Percentiles rank a stretch among this genome's conserved stretches.
These are phyloP conservation scores for Delphinus delphis DNA, from an alignment of 2,113 vertebrate genomes.

Conservation along the genomic window DNA sequence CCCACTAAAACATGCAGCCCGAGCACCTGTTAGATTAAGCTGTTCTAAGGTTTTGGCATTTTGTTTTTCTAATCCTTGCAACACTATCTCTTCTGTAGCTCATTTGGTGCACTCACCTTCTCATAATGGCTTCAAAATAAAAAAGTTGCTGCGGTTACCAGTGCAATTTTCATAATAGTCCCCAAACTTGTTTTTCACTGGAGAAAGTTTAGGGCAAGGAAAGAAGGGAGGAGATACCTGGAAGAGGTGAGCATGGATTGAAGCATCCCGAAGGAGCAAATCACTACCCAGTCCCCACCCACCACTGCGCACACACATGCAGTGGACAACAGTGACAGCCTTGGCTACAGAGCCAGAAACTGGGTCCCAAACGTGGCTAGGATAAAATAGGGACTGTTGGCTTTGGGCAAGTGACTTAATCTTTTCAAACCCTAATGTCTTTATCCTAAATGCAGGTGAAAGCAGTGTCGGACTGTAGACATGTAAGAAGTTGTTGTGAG, in stretches of 20 bases:
- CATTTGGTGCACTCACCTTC: background rate
- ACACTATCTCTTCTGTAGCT: background rate
- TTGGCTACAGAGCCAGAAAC: background rate
- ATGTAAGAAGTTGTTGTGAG: background rate
- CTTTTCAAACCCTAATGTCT: background rate
- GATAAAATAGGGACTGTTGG: background rate
- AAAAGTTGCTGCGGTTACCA: background rate
- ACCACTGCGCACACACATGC: accelerated
- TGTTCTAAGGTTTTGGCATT: background rate
- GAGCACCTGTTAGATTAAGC: background rate
- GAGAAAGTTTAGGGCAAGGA: background rate
- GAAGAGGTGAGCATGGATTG: background rate
- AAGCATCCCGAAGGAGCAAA: background rate
- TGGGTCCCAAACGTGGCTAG: background rate
- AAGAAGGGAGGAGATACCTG: background rate
- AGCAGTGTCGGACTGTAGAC: background rate
- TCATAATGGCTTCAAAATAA: constrained; percentile 21
- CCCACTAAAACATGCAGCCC: background rate
- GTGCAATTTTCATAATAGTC: background rate
- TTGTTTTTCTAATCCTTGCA: background rate
- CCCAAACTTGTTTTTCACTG: background rate
- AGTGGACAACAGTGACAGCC: background rate
- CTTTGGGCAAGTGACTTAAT: background rate
- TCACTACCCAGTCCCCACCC: accelerated
- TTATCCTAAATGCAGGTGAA: background rate